Evolutionary conservation across 2,797 vertebrate species (phyloP).

Genomic region (Tarsius wallacei): DNA sequence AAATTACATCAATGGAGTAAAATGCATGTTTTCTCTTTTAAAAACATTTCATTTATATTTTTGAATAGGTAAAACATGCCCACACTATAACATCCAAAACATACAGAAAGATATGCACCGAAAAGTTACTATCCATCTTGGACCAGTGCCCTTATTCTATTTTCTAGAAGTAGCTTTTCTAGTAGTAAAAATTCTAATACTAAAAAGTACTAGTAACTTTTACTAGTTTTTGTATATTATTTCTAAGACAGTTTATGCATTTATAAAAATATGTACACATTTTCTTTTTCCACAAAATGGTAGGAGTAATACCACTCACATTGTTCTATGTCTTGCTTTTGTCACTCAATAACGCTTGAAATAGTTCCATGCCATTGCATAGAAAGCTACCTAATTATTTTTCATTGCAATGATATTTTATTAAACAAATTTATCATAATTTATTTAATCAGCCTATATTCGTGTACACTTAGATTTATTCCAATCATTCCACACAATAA

Average conservation of each 20-base stretch:
- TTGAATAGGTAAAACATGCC: not conserved
- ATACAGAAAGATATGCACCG: not conserved
- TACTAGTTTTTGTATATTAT: not conserved
- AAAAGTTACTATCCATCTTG: not conserved
- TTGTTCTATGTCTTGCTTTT: not conserved
- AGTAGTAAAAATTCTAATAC: not conserved
- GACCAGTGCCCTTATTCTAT: not conserved
- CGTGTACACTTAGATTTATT: constrained; percentile 57
- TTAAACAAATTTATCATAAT: constrained; percentile 73
- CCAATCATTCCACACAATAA: constrained; percentile 40
- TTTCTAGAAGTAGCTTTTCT: not conserved
- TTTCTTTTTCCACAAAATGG: not conserved
- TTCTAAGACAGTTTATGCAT: not conserved
- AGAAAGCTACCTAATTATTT: constrained; percentile 76
- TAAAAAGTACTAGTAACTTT: not conserved
- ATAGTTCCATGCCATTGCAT: constrained; percentile 57
- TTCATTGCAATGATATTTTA: constrained; percentile 68
- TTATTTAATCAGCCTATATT: constrained; percentile 70
- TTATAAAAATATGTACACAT: not conserved
- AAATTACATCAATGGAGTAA: constrained; percentile 22
- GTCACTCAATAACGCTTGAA: constrained; percentile 58
- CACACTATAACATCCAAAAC: not conserved
- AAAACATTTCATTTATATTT: not conserved
- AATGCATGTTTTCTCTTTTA: not conserved
- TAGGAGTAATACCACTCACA: not conserved